These are phyloP conservation scores for Verasper variegatus DNA, from an alignment of 2,113 vertebrate species.

Conservation along the genomic window DNA sequence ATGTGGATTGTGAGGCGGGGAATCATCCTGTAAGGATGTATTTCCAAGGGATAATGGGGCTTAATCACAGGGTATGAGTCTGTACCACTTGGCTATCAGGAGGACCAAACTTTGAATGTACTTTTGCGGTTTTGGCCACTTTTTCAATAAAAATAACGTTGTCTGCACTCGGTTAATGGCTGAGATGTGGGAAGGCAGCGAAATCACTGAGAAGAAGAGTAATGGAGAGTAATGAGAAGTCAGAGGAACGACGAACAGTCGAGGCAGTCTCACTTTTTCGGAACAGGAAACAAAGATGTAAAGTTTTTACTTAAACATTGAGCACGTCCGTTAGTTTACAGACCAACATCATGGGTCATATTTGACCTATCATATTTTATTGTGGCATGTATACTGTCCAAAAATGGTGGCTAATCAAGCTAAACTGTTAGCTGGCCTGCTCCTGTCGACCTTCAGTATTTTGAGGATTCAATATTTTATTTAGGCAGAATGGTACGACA, in stretches of 20 bases:
- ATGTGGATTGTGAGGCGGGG: not conserved
- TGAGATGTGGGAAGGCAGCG: not conserved
- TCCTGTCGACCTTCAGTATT: not conserved
- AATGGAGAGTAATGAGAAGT: too few relatives aligned
- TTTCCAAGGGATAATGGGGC: not conserved
- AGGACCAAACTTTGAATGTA: not conserved
- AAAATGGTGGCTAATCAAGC: too few relatives aligned
- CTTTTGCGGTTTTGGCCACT: conserved; percentile 3
- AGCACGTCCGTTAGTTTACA: too few relatives aligned
- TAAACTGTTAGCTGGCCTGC: not conserved
- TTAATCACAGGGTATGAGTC: not conserved
- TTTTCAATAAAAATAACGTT: not conserved
- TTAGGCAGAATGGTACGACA: too few relatives aligned
- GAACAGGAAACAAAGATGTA: not conserved
- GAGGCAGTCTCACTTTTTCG: not conserved
- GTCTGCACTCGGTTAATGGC: not conserved
- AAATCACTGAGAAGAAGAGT: not conserved
- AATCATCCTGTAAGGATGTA: not conserved
- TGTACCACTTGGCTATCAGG: not conserved
- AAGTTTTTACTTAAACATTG: too few relatives aligned
- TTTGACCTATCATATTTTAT: too few relatives aligned
- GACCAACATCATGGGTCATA: too few relatives aligned
- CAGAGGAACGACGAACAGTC: not conserved
- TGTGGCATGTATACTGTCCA: too few relatives aligned
- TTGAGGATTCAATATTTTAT: not conserved